Base-by-base conservation (phyloP, 2,113 vertebrate species). In the Eublepharis macularius region DNA sequence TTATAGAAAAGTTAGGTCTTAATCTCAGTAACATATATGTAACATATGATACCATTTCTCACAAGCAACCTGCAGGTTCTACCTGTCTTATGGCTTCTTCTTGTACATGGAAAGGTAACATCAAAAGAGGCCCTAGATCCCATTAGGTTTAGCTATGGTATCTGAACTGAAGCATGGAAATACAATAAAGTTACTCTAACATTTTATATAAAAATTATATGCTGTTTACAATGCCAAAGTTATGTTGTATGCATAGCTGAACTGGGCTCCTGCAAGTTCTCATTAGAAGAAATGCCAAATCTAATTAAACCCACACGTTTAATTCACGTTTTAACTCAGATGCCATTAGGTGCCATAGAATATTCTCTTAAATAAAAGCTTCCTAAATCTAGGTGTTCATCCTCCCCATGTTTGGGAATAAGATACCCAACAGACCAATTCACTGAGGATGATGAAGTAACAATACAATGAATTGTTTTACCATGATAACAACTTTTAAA, bases 401-500 rank as follows among this genome's bases (percentile, higher is more conserved):
- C 80, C 86, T 92, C 36, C 65, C 17, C 51, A 82, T 82, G 87
- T 70, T 77, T 57, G 83, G 81, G 88, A 81, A 76, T 87, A 90
- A 89, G 79, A 49, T 92, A 87, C 57, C 86, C 94, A 89, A 93
- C 4, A 86, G 69, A 93, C 89, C 84, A 91, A 79, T 87, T 93
- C 86, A 90, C 21, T 39, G 47, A 70, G 11, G 45, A 78, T 57
- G 32, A 76, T 89, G 86, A 90, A 93, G 86, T 93, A 81, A 94
- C 91, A 90, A 90, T 89, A 92, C 69, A 89, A 84, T 74, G 92
- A 89, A 78, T 88, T 82, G 76, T 83, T 95, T 86, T 93, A 86
- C 91, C 90, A 94, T 90, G 83, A 82, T 87, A 95, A 94, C 84
- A 94, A 93, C 76, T 92, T 89, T 92, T 86, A 92, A 94, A 94